phyloP scores from a whole-genome alignment of 2,888 invertebrate species.

The Amphipoea oculea region DNA sequence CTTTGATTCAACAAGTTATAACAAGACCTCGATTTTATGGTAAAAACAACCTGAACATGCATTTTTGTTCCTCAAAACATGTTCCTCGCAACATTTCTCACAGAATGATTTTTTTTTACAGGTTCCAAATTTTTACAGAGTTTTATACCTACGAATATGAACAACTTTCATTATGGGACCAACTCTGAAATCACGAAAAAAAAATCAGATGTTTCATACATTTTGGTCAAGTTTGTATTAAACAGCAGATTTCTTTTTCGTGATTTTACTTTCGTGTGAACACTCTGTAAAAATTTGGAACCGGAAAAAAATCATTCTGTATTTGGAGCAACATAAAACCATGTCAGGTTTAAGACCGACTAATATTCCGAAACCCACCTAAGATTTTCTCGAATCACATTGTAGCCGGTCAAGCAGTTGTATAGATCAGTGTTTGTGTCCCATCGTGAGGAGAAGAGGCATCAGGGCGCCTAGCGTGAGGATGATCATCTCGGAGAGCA shows the following conservation, averaged over 20 bases:
- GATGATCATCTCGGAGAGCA: constrained; percentile 94
- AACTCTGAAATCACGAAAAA: too few species aligned
- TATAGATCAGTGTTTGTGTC: constrained; percentile 94
- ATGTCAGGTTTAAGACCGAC: constrained; percentile 7
- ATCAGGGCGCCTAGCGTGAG: constrained; percentile 96
- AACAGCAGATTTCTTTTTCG: too few species aligned
- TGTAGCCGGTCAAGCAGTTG: constrained; percentile 5
- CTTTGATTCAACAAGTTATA: constrained; percentile 29
- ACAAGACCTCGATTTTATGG: neutral
- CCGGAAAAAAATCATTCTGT: too few species aligned
- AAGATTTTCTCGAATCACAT: constrained; percentile 15
- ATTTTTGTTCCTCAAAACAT: neutral
- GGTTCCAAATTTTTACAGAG: too few species aligned
- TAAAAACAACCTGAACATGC: neutral
- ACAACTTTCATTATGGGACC: too few species aligned
- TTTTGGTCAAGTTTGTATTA: too few species aligned
- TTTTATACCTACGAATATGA: too few species aligned
- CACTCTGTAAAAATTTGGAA: too few species aligned
- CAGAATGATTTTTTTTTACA: neutral
- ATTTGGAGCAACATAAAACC: constrained; percentile 3
- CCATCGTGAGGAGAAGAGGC: constrained; percentile 97
- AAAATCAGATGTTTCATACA: too few species aligned
- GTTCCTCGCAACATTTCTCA: neutral
- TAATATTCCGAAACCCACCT: neutral
- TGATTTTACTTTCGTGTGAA: too few species aligned